A percentile compares a stretch with the other conserved stretches of the same genome.
These are phyloP conservation scores for Laticauda laticaudata DNA, from an alignment of 2,113 vertebrate genomes.

Conservation along the genomic window DNA sequence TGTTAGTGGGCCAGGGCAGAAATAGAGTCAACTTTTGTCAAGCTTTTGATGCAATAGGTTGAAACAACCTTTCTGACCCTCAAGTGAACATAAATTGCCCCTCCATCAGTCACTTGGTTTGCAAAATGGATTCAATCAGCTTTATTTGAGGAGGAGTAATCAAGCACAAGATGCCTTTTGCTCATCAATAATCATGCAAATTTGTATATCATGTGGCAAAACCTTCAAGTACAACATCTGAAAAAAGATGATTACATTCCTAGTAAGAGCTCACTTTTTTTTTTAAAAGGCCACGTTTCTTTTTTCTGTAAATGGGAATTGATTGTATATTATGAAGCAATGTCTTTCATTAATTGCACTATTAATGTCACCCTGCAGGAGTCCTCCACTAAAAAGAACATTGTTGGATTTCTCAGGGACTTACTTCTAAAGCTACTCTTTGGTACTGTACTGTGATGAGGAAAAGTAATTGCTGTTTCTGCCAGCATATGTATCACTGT, in stretches of 20 bases:
- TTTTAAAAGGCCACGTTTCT: neutral
- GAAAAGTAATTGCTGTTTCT: slow-evolving; percentile 19
- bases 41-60: neutral
- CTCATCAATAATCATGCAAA: neutral
- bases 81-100: neutral
- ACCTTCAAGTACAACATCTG: neutral
- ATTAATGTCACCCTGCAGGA: slow-evolving; percentile 29
- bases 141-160: neutral
- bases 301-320: neutral
- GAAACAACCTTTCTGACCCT: neutral
- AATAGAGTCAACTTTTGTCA: neutral
- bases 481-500: neutral
- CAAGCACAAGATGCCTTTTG: neutral
- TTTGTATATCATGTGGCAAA: neutral
- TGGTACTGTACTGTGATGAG: neutral
- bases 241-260: neutral
- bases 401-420: neutral
- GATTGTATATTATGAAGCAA: neutral
- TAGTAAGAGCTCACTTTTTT: neutral
- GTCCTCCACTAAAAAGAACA: neutral
- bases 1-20: neutral
- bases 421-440: slow-evolving; percentile 8
- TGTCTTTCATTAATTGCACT: slow-evolving; percentile 46
- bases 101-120: neutral
- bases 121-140: neutral